Evolutionary conservation across 2,888 invertebrate species (phyloP), one percentile per base, ranked within the genome.

Genomic region (Drepana falcataria): DNA sequence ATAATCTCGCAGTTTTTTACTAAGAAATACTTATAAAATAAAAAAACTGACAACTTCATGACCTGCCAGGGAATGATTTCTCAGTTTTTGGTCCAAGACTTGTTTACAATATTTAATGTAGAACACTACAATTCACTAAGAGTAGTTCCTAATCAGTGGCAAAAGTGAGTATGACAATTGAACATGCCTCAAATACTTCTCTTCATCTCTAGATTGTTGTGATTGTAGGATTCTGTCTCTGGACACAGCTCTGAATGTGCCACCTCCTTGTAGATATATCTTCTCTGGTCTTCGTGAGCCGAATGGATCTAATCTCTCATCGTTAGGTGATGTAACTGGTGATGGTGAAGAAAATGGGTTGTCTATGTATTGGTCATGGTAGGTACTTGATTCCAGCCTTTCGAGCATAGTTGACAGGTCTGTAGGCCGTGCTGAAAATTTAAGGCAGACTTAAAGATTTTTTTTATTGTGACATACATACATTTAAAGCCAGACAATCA

Each of bases 321-420:
- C 91, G 56, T 89, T 91, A 0, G 91, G 91, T 53, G 91, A 91
- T 3, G 91, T 91, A 2, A 91, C 68, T 0, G 91, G 91, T 33
- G 91, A 91, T 1, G 91, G 91, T 54, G 91, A 91, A 2, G 91
- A 91, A 65, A 91, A 91, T 0, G 91, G 91, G 56, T 91, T 91
- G 67, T 91, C 91, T 51, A 91, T 89, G 59, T 91, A 91, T 55
- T 87, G 88, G 35, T 91, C 91, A 47, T 88, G 82, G 60, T 84
- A 91, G 2, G 83, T 78, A 52, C 78, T 84, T 0, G 90, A 79
- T 62, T 91, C 91, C 1, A 91, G 65, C 47, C 81, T 86, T 58
- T 87, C 84, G 2, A 91, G 66, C 91, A 91, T 91, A 5, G 88
- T 67, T 47, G 91, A 73, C 4, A 91, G 63, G 56, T 91, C 91